phyloP scores from a whole-genome alignment of 2,888 invertebrate species.

The Mycalesis mineus region DNA sequence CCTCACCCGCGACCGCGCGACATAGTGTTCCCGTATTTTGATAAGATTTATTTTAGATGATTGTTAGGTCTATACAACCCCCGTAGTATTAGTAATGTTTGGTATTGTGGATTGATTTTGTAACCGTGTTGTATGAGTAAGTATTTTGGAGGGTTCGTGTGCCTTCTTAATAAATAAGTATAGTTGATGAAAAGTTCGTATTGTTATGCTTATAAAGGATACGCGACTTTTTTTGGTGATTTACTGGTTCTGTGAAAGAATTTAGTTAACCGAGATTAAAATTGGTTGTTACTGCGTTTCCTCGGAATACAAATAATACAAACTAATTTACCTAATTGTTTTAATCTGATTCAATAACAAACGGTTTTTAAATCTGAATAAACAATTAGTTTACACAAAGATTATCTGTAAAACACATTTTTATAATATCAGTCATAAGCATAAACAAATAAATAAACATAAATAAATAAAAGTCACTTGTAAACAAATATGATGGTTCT shows the following conservation, averaged over 20 bases:
- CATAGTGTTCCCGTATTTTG: slow-evolving; percentile 34
- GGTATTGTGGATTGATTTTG: slow-evolving; percentile 19
- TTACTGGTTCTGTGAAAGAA: not conserved
- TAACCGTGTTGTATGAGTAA: slow-evolving; percentile 14
- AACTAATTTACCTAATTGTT: too few relatives aligned
- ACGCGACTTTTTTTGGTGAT: not conserved
- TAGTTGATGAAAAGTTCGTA: not conserved
- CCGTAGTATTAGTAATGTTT: slow-evolving; percentile 16
- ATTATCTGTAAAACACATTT: too few relatives aligned
- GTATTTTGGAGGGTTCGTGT: not conserved
- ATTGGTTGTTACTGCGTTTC: too few relatives aligned
- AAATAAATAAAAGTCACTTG: too few relatives aligned
- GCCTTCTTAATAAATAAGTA: not conserved
- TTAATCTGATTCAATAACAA: too few relatives aligned
- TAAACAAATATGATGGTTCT: too few relatives aligned
- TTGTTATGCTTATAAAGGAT: not conserved
- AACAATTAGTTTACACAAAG: too few relatives aligned
- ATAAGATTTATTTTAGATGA: slow-evolving; percentile 43
- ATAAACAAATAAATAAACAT: too few relatives aligned
- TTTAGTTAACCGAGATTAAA: too few relatives aligned
- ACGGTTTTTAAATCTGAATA: too few relatives aligned
- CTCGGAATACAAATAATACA: too few relatives aligned
- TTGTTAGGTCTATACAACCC: slow-evolving; percentile 40
- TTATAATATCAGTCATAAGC: too few relatives aligned
- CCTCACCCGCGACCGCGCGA: slow-evolving; percentile 17